Evolutionary conservation across 2,888 invertebrate genomes (phyloP).

Genomic region (Empis livida): DNA sequence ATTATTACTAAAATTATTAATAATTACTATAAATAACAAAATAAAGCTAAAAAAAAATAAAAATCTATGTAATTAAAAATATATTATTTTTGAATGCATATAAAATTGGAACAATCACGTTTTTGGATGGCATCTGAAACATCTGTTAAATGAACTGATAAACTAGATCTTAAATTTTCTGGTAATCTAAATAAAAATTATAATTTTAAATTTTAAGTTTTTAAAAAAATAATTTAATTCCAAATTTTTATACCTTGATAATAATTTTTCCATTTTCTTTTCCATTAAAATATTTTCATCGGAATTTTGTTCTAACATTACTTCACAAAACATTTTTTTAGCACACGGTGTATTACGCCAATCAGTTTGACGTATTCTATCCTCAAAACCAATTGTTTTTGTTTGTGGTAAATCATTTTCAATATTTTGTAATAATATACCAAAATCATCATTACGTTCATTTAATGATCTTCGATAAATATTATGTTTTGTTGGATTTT

Average conservation of each 20-base stretch:
- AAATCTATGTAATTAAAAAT: too few relatives aligned
- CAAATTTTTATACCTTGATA: slow-evolving; percentile 53
- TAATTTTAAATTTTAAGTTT: neutral
- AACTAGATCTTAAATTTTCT: slow-evolving; percentile 43
- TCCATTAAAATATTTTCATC: slow-evolving; percentile 64
- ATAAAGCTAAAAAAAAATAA: too few relatives aligned
- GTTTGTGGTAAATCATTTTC: slow-evolving; percentile 15
- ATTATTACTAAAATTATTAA: too few relatives aligned
- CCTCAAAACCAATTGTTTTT: slow-evolving; percentile 15
- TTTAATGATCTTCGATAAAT: slow-evolving; percentile 16
- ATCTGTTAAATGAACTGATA: slow-evolving; percentile 56
- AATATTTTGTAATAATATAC: slow-evolving; percentile 25
- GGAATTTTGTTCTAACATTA: slow-evolving; percentile 52
- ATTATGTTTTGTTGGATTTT: slow-evolving; percentile 7
- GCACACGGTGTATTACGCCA: slow-evolving; percentile 69
- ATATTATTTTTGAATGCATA: slow-evolving; percentile 30
- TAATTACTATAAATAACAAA: too few relatives aligned
- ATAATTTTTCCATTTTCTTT: slow-evolving; percentile 62
- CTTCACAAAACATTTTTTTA: slow-evolving; percentile 63
- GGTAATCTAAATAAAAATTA: slow-evolving; percentile 44
- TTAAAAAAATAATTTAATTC: slow-evolving; percentile 21
- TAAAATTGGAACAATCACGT: slow-evolving; percentile 54
- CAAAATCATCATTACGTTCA: slow-evolving; percentile 35
- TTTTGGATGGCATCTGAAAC: slow-evolving; percentile 60
- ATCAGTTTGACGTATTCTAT: slow-evolving; percentile 42